A percentile compares a stretch with the other conserved stretches of the same genome.
Evolutionary conservation across 1,140 invertebrate species (phyloP).

Genomic region (Reticulitermes speratus): DNA sequence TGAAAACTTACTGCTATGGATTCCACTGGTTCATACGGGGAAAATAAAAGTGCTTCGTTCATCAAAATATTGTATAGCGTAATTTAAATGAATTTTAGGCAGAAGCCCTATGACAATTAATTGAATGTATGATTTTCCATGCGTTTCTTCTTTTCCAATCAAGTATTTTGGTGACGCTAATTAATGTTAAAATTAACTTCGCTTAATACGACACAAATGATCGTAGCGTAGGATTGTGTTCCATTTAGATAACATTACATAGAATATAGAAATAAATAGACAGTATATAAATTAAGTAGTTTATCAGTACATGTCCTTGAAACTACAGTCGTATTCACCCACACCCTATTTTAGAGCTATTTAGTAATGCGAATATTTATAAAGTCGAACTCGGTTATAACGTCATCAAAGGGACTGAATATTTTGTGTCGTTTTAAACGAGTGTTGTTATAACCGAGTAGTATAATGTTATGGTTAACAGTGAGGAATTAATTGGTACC

Average conservation of each 20-base stretch:
- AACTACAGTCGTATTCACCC: too few species aligned
- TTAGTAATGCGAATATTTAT: too few species aligned
- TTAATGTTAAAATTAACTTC: background rate
- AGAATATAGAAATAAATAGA: background rate
- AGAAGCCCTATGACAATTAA: background rate
- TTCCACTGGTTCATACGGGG: background rate
- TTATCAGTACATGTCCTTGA: background rate
- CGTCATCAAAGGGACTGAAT: too few species aligned
- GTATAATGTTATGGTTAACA: too few species aligned
- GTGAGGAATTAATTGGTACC: too few species aligned
- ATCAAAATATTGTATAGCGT: background rate
- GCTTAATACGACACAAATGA: background rate
- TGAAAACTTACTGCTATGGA: background rate
- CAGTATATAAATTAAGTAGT: background rate
- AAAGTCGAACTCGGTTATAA: too few species aligned
- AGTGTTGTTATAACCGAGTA: too few species aligned
- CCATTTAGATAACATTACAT: background rate
- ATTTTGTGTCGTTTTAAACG: too few species aligned
- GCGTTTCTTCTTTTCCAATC: background rate
- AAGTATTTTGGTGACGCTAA: background rate
- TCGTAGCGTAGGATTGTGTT: background rate
- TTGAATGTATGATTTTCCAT: background rate
- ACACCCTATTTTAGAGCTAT: too few species aligned
- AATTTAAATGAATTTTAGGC: background rate
- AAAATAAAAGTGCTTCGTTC: background rate